These are phyloP conservation scores for Eublepharis macularius DNA, from an alignment of 2,113 vertebrate species.

Conservation along the genomic window DNA sequence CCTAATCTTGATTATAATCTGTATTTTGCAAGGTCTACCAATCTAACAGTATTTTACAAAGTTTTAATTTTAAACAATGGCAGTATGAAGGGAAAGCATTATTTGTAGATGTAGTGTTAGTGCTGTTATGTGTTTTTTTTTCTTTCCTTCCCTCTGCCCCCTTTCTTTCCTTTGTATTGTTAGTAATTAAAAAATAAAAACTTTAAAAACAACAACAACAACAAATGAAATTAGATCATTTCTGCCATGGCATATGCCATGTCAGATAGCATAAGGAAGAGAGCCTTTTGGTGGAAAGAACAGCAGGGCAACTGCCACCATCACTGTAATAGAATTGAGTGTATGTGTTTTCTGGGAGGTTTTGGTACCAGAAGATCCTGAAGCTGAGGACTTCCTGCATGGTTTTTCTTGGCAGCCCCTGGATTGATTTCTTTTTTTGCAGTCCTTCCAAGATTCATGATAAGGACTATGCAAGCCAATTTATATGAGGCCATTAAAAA, in stretches of 20 bases:
- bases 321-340: neutral
- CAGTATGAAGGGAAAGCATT: too few species aligned
- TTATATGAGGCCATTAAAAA: conserved; percentile 19
- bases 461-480: neutral
- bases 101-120: too few species aligned
- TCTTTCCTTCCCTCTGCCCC: too few species aligned
- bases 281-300: too few species aligned
- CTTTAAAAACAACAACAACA: too few species aligned
- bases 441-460: conserved; percentile 8
- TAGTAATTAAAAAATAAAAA: too few species aligned
- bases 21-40: too few species aligned
- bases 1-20: too few species aligned
- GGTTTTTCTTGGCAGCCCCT: neutral
- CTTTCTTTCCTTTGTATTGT: too few species aligned
- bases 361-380: neutral
- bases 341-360: neutral
- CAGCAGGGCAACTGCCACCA: neutral
- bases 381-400: neutral
- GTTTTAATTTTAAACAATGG: too few species aligned
- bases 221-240: neutral
- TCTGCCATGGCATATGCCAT: neutral
- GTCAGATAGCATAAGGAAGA: neutral
- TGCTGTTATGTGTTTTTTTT: too few species aligned
- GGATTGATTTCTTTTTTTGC: conserved; percentile 4
- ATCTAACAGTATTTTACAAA: too few species aligned